Conservation (phyloP, 2,888 invertebrate species). For the Xanthorhoe designata region DNA sequence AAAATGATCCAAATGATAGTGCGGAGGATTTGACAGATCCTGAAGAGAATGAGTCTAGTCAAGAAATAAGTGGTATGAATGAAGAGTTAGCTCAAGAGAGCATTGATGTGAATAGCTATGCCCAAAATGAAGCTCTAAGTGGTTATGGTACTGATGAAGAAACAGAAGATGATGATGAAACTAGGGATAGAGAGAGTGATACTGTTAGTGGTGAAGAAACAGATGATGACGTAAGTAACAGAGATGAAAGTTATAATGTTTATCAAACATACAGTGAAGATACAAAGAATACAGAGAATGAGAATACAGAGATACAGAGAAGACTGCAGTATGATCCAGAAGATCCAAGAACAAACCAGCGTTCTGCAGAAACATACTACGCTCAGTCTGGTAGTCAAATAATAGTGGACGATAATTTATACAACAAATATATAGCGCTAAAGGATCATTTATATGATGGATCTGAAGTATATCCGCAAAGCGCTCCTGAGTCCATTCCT, state of each 20-base stretch:
- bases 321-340: slow-evolving; percentile 22
- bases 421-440: slow-evolving; percentile 57
- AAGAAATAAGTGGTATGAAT: slow-evolving; percentile 46
- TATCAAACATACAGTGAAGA: slow-evolving; percentile 18
- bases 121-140: slow-evolving; percentile 50
- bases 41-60: slow-evolving; percentile 51
- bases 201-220: slow-evolving; percentile 30
- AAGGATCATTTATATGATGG: slow-evolving; percentile 59
- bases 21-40: slow-evolving; percentile 59
- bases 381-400: slow-evolving; percentile 29
- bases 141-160: slow-evolving; percentile 35
- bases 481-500: slow-evolving; percentile 43
- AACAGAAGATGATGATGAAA: slow-evolving; percentile 38
- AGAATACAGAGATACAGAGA: slow-evolving; percentile 17
- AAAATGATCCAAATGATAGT: slow-evolving; percentile 51
- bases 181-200: slow-evolving; percentile 11
- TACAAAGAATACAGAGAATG: too few relatives aligned
- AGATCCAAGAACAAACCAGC: slow-evolving; percentile 9
- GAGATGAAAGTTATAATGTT: slow-evolving; percentile 16
- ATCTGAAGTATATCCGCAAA: slow-evolving; percentile 58
- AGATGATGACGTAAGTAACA: slow-evolving; percentile 31
- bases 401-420: slow-evolving; percentile 48
- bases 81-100: slow-evolving; percentile 62
- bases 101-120: slow-evolving; percentile 62
- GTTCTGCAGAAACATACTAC: slow-evolving; percentile 28